Percentiles rank a stretch among this genome's conserved stretches.
Evolutionary conservation across 2,113 vertebrate genomes (phyloP).

Genomic region (Apus apus): DNA sequence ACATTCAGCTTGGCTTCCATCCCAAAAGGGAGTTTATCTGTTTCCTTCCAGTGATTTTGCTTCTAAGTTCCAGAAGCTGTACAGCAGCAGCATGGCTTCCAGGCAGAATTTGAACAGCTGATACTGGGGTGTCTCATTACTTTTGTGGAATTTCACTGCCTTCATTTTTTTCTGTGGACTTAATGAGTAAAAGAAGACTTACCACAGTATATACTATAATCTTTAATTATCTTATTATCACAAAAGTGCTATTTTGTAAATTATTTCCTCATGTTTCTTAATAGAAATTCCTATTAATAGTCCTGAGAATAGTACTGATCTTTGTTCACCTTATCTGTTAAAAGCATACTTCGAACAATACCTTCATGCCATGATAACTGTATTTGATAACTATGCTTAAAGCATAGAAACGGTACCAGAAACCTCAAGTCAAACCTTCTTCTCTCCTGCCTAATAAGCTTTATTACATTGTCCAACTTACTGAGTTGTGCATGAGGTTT

Average conservation of each 20-base stretch:
- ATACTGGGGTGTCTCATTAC: neutral
- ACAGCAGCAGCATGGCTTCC: neutral
- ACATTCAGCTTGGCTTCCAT: neutral
- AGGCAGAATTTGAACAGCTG: neutral
- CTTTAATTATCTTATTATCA: neutral
- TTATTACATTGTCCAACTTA: neutral
- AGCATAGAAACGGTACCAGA: neutral
- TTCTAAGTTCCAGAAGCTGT: neutral
- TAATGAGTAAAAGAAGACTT: neutral
- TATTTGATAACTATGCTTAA: neutral
- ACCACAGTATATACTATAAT: neutral
- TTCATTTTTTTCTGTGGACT: neutral
- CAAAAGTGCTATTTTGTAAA: neutral
- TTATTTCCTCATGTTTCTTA: neutral
- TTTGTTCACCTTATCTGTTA: neutral
- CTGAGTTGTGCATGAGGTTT: neutral
- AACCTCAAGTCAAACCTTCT: neutral
- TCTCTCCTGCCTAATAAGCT: neutral
- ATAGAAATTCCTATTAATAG: neutral
- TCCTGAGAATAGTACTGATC: neutral
- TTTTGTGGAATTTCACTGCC: neutral
- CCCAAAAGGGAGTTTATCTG: neutral
- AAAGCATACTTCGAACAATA: neutral
- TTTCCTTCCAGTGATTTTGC: slow-evolving; percentile 1
- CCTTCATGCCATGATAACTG: neutral